A percentile compares a stretch with the other conserved stretches of the same genome.
phyloP scores from a whole-genome alignment of 2,113 vertebrate genomes.

The Lucifuga dentata region DNA sequence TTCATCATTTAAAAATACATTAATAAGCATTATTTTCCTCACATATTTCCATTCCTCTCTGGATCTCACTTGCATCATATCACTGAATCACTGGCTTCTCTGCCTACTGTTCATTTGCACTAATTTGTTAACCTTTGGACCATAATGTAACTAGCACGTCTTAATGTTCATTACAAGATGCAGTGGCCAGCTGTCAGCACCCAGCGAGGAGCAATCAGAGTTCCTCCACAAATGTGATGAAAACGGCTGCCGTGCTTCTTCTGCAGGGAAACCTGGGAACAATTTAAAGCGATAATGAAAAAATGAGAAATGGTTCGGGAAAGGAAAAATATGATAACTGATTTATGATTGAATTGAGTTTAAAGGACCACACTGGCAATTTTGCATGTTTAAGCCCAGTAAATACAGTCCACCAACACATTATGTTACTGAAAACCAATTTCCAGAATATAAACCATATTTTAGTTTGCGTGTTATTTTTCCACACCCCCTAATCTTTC shows the following conservation, averaged over 20 bases:
- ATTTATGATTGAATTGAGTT: no score
- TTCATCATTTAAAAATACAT: neutral
- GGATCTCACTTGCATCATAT: neutral
- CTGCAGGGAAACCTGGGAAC: constrained; percentile 78
- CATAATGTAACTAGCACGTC: neutral
- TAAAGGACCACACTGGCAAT: no score
- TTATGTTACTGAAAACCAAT: no score
- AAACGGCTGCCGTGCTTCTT: constrained; percentile 72
- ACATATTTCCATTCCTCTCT: neutral
- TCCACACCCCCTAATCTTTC: no score
- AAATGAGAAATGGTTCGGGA: neutral
- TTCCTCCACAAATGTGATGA: constrained; percentile 81
- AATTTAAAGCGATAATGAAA: neutral
- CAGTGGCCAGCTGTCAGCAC: constrained; percentile 82
- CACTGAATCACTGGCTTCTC: no score
- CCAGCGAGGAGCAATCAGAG: constrained; percentile 78
- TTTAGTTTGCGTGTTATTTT: no score
- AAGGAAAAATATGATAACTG: neutral
- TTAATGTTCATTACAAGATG: constrained; percentile 69
- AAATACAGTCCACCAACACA: no score
- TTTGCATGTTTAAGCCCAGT: no score
- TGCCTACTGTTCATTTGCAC: no score
- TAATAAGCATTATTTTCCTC: neutral
- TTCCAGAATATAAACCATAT: no score
- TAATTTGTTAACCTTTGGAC: no score